Base-by-base conservation (phyloP, 2,797 vertebrate species). In the Alouatta caraya region DNA sequence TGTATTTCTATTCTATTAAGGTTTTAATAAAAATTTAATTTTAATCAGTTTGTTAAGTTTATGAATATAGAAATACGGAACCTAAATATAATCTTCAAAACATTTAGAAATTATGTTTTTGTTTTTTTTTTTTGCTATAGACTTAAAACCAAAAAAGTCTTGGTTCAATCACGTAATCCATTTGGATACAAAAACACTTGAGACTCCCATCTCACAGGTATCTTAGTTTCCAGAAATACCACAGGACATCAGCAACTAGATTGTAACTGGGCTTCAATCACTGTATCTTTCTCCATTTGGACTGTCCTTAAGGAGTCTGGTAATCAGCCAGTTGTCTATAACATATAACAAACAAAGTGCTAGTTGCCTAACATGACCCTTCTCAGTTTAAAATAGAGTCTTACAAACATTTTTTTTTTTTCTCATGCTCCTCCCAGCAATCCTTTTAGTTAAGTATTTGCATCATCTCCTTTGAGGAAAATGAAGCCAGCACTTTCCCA, bases 1-100 rank as follows among this genome's bases (percentile, higher is more conserved):
- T 37, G 48, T 85, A 97, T 97, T 88, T 97, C 46, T 98, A 97
- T 96, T 91, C 85, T 96, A 78, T 81, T 92, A 97, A 98, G 78
- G 93, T 97, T 89, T 94, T 97, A 67, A 78, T 14, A 24, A 83
- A 96, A 46, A 93, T 78, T 97, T 92, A 72, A 97, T 95, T 97
- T 98, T 33, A 85, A 44, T 44, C 52, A 80, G 85, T 95, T 96
- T 91, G 50, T 6, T 59, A 15, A 70, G 67, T 59, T 75, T 67
- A 61, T 82, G 79, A 78, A 97, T 90, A 81, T 88, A 82, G 88
- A 87, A 91, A 55, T 48, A 39, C 79, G 14, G 10, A 87, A n/a
- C 6, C 24, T 61, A 94, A 89, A 83, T 88, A 24, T 48, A 80
- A 83, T 67, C 11, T 91, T 94, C 33, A 78, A 70, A 83, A 2